Evolutionary conservation across 2,113 vertebrate genomes (phyloP).

Genomic region (Anser brachyrhynchus): DNA sequence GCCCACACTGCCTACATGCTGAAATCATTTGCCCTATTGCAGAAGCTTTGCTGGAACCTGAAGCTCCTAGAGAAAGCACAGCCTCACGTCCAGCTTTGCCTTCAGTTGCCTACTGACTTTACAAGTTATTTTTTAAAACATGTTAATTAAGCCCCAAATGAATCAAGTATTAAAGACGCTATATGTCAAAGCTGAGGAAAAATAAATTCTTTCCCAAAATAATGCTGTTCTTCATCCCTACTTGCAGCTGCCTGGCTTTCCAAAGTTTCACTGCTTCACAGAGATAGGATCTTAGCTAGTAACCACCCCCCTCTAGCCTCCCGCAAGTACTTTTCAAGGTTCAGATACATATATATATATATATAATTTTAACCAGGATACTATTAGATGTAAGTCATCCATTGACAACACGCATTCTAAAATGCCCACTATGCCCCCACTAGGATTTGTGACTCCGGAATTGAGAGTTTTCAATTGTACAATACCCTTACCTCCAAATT

Average conservation of each 20-base stretch:
- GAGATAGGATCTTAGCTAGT: not conserved
- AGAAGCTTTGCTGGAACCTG: not conserved
- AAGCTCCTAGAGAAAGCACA: not conserved
- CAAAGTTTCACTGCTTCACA: not conserved
- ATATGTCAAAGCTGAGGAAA: not conserved
- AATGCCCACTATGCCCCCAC: not conserved
- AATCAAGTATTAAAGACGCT: not conserved
- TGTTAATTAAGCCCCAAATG: not conserved
- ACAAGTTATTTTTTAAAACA: not conserved
- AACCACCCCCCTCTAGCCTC: not conserved
- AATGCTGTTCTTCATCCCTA: too few relatives aligned
- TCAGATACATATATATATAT: not conserved
- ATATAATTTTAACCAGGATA: not conserved
- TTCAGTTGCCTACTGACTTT: not conserved
- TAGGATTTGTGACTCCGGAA: not conserved
- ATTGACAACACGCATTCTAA: not conserved
- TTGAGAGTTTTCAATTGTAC: not conserved
- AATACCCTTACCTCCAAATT: not conserved
- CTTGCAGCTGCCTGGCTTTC: not conserved
- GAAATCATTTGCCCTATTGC: not conserved
- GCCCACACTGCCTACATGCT: not conserved
- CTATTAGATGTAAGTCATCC: not conserved
- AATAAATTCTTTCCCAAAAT: not conserved
- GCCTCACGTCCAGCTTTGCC: not conserved
- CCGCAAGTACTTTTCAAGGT: not conserved